Evolutionary conservation across 2,888 invertebrate genomes (phyloP).

Genomic region (Oxytorus armatus): DNA sequence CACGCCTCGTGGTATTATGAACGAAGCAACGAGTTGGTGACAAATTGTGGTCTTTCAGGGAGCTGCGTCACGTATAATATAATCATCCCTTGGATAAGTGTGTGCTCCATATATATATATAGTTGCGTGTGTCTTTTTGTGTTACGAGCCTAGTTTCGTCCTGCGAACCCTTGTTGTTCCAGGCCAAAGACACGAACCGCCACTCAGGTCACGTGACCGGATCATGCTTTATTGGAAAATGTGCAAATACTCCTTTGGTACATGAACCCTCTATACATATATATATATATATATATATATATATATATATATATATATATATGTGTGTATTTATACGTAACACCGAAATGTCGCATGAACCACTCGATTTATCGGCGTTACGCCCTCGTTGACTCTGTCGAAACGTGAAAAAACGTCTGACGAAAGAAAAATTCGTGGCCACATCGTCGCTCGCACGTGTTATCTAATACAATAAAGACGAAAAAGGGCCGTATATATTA

Average conservation of each 20-base stretch:
- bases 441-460: too few species aligned
- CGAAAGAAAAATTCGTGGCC: constrained; percentile 37
- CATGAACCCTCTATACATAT: constrained; percentile 23
- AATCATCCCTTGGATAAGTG: constrained; percentile 48
- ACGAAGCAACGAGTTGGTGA: constrained; percentile 33
- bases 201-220: constrained; percentile 80
- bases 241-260: constrained; percentile 76
- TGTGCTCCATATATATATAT: constrained; percentile 19
- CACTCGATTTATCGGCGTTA: constrained; percentile 61
- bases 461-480: background rate
- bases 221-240: constrained; percentile 83
- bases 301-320: background rate
- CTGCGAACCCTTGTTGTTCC: constrained; percentile 81
- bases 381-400: constrained; percentile 60
- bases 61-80: constrained; percentile 29
- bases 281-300: constrained; percentile 4
- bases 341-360: constrained; percentile 51
- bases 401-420: constrained; percentile 40
- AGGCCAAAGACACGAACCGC: constrained; percentile 79
- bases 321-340: constrained; percentile 53
- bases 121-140: constrained; percentile 10
- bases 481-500: constrained; percentile 8
- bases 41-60: constrained; percentile 38
- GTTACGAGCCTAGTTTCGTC: constrained; percentile 32
- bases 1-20: constrained; percentile 42